phyloP scores from a whole-genome alignment of 2,113 vertebrate species.

The Perca schrenkii region DNA sequence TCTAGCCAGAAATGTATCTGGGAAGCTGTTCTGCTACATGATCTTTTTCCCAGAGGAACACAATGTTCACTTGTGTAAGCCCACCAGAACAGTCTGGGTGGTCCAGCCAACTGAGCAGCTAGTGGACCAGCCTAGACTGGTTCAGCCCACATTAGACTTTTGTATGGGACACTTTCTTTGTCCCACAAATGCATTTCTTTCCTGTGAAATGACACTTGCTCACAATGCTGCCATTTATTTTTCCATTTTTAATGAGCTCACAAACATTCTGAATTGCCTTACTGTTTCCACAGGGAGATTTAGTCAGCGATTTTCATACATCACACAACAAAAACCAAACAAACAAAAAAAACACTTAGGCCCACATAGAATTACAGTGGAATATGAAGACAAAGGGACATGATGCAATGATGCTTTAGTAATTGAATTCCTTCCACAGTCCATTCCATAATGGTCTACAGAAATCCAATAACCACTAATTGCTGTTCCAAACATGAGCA shows the following conservation, averaged over 20 bases:
- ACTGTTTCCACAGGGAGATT: conserved; percentile 52
- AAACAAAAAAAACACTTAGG: conserved; percentile 4
- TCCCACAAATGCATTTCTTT: conserved; percentile 47
- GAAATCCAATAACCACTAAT: conserved; percentile 71
- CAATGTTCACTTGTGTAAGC: conserved; percentile 71
- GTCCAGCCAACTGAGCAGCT: conserved; percentile 62
- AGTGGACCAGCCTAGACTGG: conserved; percentile 61
- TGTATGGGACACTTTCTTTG: conserved; percentile 58
- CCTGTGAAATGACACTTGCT: conserved; percentile 62
- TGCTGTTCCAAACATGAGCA: conserved; percentile 66
- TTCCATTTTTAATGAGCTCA: conserved; percentile 77
- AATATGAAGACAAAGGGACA: conserved; percentile 50
- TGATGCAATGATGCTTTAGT: conserved; percentile 59
- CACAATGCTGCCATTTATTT: conserved; percentile 63
- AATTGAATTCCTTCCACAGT: conserved; percentile 61
- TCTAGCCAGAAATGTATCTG: conserved; percentile 44
- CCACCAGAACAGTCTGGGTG: conserved; percentile 70
- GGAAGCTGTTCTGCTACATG: conserved; percentile 49
- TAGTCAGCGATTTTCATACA: conserved; percentile 70
- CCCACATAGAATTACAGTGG: conserved; percentile 42
- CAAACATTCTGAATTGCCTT: conserved; percentile 57
- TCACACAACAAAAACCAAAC: conserved; percentile 60
- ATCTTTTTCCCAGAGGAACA: conserved; percentile 56
- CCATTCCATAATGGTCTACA: conserved; percentile 52
- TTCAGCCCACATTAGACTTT: conserved; percentile 62